Evolutionary conservation across 1,140 invertebrate species (phyloP), one percentile per base, ranked within the genome.

Genomic region (Bicyclus anynana): DNA sequence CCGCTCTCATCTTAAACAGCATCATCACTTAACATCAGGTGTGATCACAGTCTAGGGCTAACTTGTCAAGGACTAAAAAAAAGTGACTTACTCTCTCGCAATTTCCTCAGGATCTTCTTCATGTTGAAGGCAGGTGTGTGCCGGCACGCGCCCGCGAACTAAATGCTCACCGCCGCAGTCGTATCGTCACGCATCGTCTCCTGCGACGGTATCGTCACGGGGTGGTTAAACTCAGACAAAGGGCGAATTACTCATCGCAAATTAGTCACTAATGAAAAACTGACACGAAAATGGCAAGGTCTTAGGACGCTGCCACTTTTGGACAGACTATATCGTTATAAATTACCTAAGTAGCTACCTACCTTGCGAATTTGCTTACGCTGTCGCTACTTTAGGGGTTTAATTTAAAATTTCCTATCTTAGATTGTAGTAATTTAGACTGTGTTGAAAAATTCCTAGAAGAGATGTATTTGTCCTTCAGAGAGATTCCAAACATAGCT

Each of bases 181-280:
- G 42, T 35, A 53, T 27, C 62, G 80, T 74, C 77, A 85, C 74
- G 72, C 47, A 61, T 59, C 61, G 73, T 37, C 70, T 67, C 69
- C 65, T 56, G 53, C 74, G 67, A 65, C 65, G 55, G 53, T 63
- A 67, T 53, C 69, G 67, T 69, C 67, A 69, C 63, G 69, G 65
- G 73, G 76, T 77, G 69, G 69, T 72, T 72, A 74, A 79, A 79
- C 78, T 80, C 64, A 55, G 50, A 59, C 56, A 67, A 72, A 74
- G 68, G 65, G 72, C 64, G 50, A 62, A 54, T 67, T 67, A 62
- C 57, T 68, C 62, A 60, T 52, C 26, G 49, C 56, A 51, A 55
- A 66, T 66, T 64, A 61, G 29, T 59, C 51, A 59, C 20, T 50
- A 50, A 33, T 49, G 35, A 53, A 44, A 55, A 61, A 16, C 18